These are phyloP conservation scores for Hippoglossus hippoglossus DNA, from an alignment of 2,797 vertebrate species.

Conservation along the genomic window DNA sequence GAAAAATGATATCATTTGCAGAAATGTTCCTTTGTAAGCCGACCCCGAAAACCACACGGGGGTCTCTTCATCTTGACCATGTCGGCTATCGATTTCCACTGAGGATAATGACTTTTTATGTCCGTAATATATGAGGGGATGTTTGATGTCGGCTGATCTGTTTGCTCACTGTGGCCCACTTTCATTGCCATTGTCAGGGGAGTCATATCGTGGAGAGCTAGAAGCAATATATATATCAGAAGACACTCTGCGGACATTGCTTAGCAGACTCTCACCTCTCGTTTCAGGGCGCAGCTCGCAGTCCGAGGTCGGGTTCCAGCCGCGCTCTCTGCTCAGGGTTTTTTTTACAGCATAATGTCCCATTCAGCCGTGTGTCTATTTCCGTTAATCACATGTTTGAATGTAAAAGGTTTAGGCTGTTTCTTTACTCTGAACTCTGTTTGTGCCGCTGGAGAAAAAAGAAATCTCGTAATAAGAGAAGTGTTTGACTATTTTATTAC, in stretches of 20 bases:
- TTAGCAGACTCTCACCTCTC: constrained; percentile 47
- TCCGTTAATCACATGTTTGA: not conserved
- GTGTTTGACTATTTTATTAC: constrained; percentile 24
- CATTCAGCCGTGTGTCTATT: too few relatives aligned
- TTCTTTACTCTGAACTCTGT: not conserved
- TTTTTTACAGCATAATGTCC: too few relatives aligned
- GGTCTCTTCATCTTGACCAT: constrained; percentile 80
- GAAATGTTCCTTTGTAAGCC: constrained; percentile 74
- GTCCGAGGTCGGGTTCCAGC: not conserved
- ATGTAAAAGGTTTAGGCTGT: not conserved
- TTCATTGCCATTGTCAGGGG: constrained; percentile 75
- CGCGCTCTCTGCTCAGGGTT: too few relatives aligned
- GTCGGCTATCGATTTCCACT: constrained; percentile 79
- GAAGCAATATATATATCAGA: constrained; percentile 66
- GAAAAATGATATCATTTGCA: constrained; percentile 82
- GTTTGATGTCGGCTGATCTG: constrained; percentile 78
- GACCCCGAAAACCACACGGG: constrained; percentile 77
- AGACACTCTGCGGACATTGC: constrained; percentile 56
- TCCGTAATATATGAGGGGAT: constrained; percentile 79
- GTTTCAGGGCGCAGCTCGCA: constrained; percentile 12
- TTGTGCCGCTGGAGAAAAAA: too few relatives aligned
- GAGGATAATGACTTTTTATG: constrained; percentile 83
- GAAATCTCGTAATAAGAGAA: not conserved
- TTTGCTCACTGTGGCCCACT: constrained; percentile 75
- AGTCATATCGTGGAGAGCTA: constrained; percentile 56